Conservation (phyloP, 1,140 invertebrate species). For the Eufriesea mexicana region DNA sequence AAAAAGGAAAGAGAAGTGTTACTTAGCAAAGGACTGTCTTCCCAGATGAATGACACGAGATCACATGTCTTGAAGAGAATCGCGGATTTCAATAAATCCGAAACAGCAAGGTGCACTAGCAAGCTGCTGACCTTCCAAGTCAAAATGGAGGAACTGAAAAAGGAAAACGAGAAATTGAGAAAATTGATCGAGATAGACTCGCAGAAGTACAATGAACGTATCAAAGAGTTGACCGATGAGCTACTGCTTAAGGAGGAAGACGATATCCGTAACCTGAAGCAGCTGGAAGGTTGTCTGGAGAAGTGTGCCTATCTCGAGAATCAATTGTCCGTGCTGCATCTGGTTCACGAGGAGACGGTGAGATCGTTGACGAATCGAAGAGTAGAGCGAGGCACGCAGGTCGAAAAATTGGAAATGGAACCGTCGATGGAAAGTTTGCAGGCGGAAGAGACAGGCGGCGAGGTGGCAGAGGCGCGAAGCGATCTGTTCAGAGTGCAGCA, state of each 20-base stretch:
- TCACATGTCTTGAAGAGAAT: not conserved
- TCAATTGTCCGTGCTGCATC: constrained; percentile 55
- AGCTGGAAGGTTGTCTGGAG: constrained; percentile 27
- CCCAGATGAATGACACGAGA: not conserved
- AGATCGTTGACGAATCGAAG: constrained; percentile 52
- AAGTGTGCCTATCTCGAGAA: constrained; percentile 61
- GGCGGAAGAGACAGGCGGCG: constrained; percentile 58
- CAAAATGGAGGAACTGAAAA: not conserved
- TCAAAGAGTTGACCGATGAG: not conserved
- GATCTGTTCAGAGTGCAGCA: constrained; percentile 51
- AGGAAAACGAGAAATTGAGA: not conserved
- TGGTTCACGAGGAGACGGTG: constrained; percentile 54
- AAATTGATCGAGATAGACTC: not conserved
- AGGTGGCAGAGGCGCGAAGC: constrained; percentile 51
- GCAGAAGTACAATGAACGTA: not conserved
- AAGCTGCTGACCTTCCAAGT: not conserved
- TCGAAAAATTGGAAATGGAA: constrained; percentile 60
- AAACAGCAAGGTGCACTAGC: not conserved
- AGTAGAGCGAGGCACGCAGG: constrained; percentile 62
- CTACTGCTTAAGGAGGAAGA: not conserved
- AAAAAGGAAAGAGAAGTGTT: constrained; percentile 55
- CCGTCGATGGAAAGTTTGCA: constrained; percentile 44
- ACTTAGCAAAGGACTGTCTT: not conserved
- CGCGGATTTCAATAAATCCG: not conserved
- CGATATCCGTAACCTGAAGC: not conserved